phyloP scores from a whole-genome alignment of 2,888 invertebrate genomes.

The Strigamia maritima region DNA sequence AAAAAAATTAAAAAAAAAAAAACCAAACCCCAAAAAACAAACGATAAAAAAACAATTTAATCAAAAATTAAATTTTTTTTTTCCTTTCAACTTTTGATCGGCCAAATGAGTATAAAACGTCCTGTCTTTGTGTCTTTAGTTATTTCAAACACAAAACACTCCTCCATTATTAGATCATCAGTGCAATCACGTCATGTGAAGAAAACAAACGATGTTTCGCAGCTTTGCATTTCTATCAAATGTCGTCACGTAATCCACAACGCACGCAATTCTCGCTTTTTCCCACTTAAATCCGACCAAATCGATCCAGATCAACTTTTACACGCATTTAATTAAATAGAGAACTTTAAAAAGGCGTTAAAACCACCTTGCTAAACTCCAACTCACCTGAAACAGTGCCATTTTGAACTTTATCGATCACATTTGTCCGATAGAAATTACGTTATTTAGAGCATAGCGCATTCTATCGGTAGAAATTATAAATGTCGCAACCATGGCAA shows the following conservation, averaged over 20 bases:
- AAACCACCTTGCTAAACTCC: neutral
- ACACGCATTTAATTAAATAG: neutral
- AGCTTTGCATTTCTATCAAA: neutral
- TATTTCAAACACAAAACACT: constrained; percentile 1
- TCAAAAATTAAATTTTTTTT: neutral
- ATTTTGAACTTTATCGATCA: constrained; percentile 16
- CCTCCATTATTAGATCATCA: constrained; percentile 16
- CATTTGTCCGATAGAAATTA: neutral
- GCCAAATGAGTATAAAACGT: neutral
- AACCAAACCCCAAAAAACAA: too few species aligned
- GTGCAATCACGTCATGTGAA: neutral
- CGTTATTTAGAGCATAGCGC: neutral
- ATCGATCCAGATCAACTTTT: neutral
- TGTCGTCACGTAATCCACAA: neutral
- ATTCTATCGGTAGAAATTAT: neutral
- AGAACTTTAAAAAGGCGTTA: neutral
- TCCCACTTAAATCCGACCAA: neutral
- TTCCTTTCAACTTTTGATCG: neutral
- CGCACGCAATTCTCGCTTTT: neutral
- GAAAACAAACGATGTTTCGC: neutral
- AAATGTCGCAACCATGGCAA: too few species aligned
- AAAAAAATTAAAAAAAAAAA: too few species aligned
- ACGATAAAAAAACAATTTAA: neutral
- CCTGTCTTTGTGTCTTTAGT: neutral
- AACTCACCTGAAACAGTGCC: constrained; percentile 1